phyloP scores from a whole-genome alignment of 1,140 invertebrate genomes.

The Temnothorax curvispinosus region DNA sequence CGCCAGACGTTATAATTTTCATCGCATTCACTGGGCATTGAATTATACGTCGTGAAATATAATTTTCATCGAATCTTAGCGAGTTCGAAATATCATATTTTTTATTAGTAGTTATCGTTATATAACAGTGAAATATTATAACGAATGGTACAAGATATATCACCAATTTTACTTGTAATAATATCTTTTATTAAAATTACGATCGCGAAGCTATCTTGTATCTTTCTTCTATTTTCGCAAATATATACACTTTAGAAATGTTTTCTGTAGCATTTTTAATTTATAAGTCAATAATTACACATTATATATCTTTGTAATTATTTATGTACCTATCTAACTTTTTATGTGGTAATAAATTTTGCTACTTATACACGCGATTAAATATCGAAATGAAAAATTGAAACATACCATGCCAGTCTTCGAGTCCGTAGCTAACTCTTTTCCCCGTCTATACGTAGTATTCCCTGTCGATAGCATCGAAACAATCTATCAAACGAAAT shows the following conservation, averaged over 20 bases:
- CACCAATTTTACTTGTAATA: background rate
- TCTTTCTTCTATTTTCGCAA: background rate
- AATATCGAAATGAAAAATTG: background rate
- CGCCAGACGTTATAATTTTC: background rate
- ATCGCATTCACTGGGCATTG: background rate
- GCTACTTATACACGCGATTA: background rate
- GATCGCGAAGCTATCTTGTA: too few species aligned
- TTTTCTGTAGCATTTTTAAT: background rate
- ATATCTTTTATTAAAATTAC: background rate
- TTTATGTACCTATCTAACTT: background rate
- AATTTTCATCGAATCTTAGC: background rate
- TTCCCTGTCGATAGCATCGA: background rate
- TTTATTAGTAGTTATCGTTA: background rate
- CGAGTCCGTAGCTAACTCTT: background rate
- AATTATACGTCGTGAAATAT: background rate
- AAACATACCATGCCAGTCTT: background rate
- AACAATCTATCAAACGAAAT: slow-evolving; percentile 27
- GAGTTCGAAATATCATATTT: background rate
- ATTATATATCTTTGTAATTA: background rate
- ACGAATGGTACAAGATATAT: background rate
- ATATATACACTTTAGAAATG: background rate
- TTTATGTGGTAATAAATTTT: background rate
- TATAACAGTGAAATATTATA: background rate
- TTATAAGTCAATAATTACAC: background rate
- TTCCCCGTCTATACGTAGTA: background rate